These are phyloP conservation scores for Sparidentex hasta DNA, from an alignment of 2,797 vertebrate species.

Conservation along the genomic window DNA sequence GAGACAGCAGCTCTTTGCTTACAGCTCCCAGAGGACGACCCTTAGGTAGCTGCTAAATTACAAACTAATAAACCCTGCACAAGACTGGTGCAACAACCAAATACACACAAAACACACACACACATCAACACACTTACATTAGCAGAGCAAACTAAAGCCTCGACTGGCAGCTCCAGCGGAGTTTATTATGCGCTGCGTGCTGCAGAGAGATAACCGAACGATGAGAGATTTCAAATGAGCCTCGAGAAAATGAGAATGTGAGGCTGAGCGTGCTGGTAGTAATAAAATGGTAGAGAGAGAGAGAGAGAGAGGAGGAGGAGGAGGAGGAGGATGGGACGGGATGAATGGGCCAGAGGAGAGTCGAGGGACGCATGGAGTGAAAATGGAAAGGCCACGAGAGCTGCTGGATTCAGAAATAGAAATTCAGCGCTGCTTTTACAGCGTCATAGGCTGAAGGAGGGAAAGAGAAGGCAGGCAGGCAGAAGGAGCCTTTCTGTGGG, in stretches of 20 bases:
- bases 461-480: background rate
- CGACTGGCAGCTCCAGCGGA: constrained; percentile 38
- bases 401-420: constrained; percentile 59
- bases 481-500: background rate
- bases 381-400: constrained; percentile 49
- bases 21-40: constrained; percentile 19
- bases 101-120: constrained; percentile 29
- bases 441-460: constrained; percentile 19
- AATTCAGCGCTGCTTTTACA: constrained; percentile 25
- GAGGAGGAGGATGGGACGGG: constrained; percentile 3
- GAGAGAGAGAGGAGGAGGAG: constrained; percentile 2
- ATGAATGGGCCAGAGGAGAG: constrained; percentile 50
- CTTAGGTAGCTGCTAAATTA: constrained; percentile 41
- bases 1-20: background rate
- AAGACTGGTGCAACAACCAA: constrained; percentile 18
- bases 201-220: constrained; percentile 61
- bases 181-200: constrained; percentile 60
- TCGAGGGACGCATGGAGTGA: constrained; percentile 28
- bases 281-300: constrained; percentile 51
- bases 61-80: constrained; percentile 42
- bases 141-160: constrained; percentile 37
- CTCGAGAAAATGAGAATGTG: constrained; percentile 51
- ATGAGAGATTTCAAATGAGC: constrained; percentile 71
- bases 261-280: constrained; percentile 28
- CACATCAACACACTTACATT: constrained; percentile 45